These are phyloP conservation scores for Cerastoderma edule DNA, from an alignment of 2,888 invertebrate genomes.

Conservation along the genomic window DNA sequence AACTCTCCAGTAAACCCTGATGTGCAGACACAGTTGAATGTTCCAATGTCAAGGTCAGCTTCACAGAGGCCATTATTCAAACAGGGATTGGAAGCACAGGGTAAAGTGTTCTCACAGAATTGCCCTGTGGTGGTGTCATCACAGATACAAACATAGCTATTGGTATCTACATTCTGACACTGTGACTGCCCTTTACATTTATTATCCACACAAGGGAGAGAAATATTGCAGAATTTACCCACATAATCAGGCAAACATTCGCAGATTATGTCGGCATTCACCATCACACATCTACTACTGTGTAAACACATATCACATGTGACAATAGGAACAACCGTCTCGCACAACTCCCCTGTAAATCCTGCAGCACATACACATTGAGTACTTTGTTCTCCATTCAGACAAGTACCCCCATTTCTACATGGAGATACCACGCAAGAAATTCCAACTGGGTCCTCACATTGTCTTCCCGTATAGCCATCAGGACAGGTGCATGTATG, in stretches of 20 bases:
- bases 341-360: constrained; percentile 66
- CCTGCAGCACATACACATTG: constrained; percentile 58
- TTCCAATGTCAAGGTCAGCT: constrained; percentile 21
- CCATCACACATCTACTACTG: constrained; percentile 39
- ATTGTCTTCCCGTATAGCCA: constrained; percentile 41
- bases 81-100: constrained; percentile 63
- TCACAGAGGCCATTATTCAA: constrained; percentile 60
- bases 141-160: constrained; percentile 67
- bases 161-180: constrained; percentile 88
- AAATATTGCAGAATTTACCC: constrained; percentile 70
- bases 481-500: constrained; percentile 46
- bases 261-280: constrained; percentile 56
- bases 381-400: constrained; percentile 86
- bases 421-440: constrained; percentile 68
- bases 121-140: constrained; percentile 58
- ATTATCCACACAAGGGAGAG: constrained; percentile 65
- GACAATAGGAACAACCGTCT: constrained; percentile 29
- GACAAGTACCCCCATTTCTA: constrained; percentile 90
- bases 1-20: constrained; percentile 60
- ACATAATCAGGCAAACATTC: constrained; percentile 70
- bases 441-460: constrained; percentile 35
- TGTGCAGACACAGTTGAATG: constrained; percentile 64
- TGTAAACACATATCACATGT: constrained; percentile 39
- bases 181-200: constrained; percentile 88
- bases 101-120: constrained; percentile 61